These are phyloP conservation scores for Cyclina sinensis DNA, from an alignment of 1,140 invertebrate species.

Conservation along the genomic window DNA sequence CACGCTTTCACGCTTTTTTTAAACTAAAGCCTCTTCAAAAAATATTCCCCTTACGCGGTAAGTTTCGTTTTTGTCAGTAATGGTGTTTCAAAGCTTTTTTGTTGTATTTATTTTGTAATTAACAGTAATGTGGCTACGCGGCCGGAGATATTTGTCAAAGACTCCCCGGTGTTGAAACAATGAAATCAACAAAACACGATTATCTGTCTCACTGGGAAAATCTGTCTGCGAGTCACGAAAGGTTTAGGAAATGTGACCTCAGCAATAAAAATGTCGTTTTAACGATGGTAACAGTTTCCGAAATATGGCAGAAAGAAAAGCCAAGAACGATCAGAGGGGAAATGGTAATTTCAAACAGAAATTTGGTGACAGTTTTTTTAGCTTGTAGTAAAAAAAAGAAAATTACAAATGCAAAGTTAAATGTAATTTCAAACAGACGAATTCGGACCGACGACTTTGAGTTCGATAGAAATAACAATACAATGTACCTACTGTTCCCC, in stretches of 20 bases:
- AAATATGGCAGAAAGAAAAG: not conserved
- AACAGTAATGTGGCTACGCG: slow-evolving; percentile 37
- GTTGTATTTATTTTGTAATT: slow-evolving; percentile 68
- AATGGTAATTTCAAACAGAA: not conserved
- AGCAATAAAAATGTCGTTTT: slow-evolving; percentile 14
- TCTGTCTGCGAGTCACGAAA: slow-evolving; percentile 28
- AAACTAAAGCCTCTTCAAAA: not conserved
- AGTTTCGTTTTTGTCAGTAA: not conserved
- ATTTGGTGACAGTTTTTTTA: too few relatives aligned
- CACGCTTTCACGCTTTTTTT: slow-evolving; percentile 38
- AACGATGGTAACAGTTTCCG: slow-evolving; percentile 35
- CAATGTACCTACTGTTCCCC: too few relatives aligned
- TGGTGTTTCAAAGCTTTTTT: not conserved
- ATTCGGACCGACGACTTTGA: too few relatives aligned
- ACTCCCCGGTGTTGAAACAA: slow-evolving; percentile 57
- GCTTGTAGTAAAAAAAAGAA: too few relatives aligned
- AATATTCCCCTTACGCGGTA: not conserved
- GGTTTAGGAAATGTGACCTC: slow-evolving; percentile 30
- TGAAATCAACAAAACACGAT: slow-evolving; percentile 53
- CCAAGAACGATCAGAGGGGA: not conserved
- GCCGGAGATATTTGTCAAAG: slow-evolving; percentile 52
- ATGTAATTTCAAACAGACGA: too few relatives aligned
- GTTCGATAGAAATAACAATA: too few relatives aligned
- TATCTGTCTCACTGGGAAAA: slow-evolving; percentile 27
- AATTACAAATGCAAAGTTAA: too few relatives aligned